Evolutionary conservation across 2,888 invertebrate species (phyloP).

Genomic region (Caenorhabditis sp.): DNA sequence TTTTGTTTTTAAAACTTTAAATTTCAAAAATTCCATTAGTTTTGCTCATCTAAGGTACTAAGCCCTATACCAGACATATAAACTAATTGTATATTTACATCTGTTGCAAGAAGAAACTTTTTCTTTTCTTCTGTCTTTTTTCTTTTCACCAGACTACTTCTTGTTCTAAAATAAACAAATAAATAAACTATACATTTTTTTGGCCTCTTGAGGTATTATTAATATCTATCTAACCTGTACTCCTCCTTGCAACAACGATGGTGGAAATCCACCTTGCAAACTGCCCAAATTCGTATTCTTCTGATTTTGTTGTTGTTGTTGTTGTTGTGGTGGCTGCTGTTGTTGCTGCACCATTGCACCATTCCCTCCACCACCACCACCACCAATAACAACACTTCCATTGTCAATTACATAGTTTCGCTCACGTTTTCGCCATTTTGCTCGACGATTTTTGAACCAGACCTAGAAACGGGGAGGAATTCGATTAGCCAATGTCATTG

Average conservation of each 20-base stretch:
- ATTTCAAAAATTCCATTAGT: no score
- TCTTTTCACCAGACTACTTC: neutral
- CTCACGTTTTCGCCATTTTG: conserved; percentile 71
- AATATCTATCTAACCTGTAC: conserved; percentile 22
- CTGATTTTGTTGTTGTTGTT: conserved; percentile 5
- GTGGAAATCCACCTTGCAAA: conserved; percentile 45
- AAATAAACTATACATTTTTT: neutral
- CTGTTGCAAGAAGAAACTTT: neutral
- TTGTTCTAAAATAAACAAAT: neutral
- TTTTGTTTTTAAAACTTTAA: no score
- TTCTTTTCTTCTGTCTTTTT: no score
- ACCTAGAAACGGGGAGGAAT: conserved; percentile 53
- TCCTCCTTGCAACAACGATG: conserved; percentile 24
- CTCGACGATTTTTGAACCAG: conserved; percentile 71
- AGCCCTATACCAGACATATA: no score
- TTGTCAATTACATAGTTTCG: conserved; percentile 49
- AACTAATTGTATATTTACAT: neutral
- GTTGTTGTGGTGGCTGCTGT: conserved; percentile 13
- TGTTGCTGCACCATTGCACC: conserved; percentile 13
- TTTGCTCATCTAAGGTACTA: no score
- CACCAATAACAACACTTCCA: conserved; percentile 15
- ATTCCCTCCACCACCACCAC: no score
- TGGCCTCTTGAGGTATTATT: no score
- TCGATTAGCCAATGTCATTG: conserved; percentile 27
- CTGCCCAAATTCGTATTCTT: conserved; percentile 23